Base-by-base conservation (phyloP, 2,113 vertebrate species). In the Equus quagga region DNA sequence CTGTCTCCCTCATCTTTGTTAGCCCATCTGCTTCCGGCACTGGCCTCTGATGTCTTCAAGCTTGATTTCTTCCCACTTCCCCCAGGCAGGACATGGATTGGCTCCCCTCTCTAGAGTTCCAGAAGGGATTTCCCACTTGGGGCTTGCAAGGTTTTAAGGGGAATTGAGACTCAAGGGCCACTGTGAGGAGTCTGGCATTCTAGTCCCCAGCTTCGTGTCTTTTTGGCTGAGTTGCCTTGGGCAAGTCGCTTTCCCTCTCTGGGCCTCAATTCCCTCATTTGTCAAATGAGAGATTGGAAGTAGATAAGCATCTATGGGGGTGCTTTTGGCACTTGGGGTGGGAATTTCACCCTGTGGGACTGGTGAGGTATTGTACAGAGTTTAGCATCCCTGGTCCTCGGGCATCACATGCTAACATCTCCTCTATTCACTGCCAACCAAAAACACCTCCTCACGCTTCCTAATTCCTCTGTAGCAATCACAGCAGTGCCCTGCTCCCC, bases 11-110 rank as follows among this genome's bases (percentile, higher is more conserved):
- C 85, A 7, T 49, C 82, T 3, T 58, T 92, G 92, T 96, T 23
- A 82, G 87, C 90, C 82, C 97, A 96, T 97, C 98, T 98, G 98
- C 93, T 98, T 96, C 89, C 0, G 0, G 56, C 44, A 0, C 76
- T 81, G n/a, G 64, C 92, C 62, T 92, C 94, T 31, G 8, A 72
- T 6, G 75, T 56, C 94, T 91, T 44, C 6, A 33, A 51, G 75
- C 75, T n/a, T 70, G 69, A 79, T 62, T 78, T 82, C n/a, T 92
- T 17, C 24, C 31, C 5, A 3, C 46, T 79, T 73, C 14, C 9
- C 19, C 72, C 28, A 36, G 67, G 64, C 58, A 67, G 62, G 41
- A 41, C n/a, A 58, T 28, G n/a, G 24, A 18, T 28, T 15, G 41
- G 33, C 13, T 62, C 11, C 15, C 0, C 6, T 62, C 49, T 82